Base-by-base conservation (phyloP, 2,888 invertebrate genomes). In the Xylota sylvarum region DNA sequence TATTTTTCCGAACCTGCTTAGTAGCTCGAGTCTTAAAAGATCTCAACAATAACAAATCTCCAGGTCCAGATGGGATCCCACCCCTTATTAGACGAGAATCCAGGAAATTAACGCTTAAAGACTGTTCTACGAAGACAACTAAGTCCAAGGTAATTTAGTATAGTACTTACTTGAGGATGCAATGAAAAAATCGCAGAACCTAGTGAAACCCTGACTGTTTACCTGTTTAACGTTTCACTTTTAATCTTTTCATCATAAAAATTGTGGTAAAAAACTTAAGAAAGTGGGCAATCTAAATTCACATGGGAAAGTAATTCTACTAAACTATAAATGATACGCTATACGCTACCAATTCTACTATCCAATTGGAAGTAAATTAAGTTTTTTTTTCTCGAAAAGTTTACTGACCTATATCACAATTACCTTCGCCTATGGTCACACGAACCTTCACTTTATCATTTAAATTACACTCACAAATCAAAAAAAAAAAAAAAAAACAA, bases 321-420 rank as follows among this genome's bases (percentile, higher is more conserved):
- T 7, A 23, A 50, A 6, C 5, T 7, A 3, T 30, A 55, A 14
- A 40, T n/a, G 40, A 4, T 40, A 40, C 40, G 4, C 2, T 1
- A 6, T n/a, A n/a, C n/a, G n/a, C 56, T 5, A 37, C 65, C 30
- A 64, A 55, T n/a, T 23, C 23, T 30, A 27, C n/a, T n/a, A 30
- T 6, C 30, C 52, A 52, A 30, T 52, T 52, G 27, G 23, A 9
- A 9, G 35, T 67, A 23, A 19, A 23, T 23, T 23, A 2, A n/a
- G 1, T 23, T 23, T 23, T 6, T 43, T 62, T 32, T 23, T 12
- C 23, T 35, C 23, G 35, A n/a, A 4, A 23, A 35, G 56, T 48
- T 58, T 48, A 23, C 58, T 67, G 67, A 67, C 69, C 69, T 32
- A 69, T 50, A 50, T 77, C 37, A 4, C 35, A 60, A 58, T 35